Conservation (phyloP, 2,113 vertebrate species). For the Pelvicachromis taeniatus region DNA sequence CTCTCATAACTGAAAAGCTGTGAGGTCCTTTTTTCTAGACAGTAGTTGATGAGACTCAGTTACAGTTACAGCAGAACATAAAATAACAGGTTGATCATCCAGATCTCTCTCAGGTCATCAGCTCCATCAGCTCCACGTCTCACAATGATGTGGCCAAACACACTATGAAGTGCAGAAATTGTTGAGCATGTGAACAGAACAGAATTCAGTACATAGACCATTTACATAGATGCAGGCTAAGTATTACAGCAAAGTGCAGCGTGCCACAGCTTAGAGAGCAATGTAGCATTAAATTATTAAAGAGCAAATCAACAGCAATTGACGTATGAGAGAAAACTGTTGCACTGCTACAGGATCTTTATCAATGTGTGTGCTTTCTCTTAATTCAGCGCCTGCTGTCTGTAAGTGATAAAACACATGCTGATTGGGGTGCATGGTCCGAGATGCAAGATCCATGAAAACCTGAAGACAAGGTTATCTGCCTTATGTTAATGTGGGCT, state of each 20-base stretch:
- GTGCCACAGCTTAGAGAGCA: neutral
- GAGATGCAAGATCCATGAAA: neutral
- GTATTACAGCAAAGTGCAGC: conserved; percentile 26
- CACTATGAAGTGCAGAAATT: neutral
- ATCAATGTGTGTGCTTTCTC: neutral
- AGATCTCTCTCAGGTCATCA: neutral
- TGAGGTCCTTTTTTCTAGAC: neutral
- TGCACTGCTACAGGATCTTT: neutral
- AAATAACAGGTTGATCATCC: neutral
- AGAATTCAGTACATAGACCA: neutral
- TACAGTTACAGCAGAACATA: neutral
- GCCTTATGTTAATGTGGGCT: neutral
- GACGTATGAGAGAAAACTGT: neutral
- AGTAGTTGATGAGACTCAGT: neutral
- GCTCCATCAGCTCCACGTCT: neutral
- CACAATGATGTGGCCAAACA: neutral
- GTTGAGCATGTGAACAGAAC: neutral
- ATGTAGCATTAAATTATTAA: conserved; percentile 21
- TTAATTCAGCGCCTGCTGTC: neutral
- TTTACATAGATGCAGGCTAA: neutral
- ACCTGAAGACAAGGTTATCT: neutral
- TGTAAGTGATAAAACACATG: neutral
- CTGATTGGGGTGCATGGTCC: neutral
- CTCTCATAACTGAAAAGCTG: neutral
- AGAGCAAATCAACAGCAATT: neutral